Base-by-base conservation (phyloP, 2,797 vertebrate genomes). In the Megaceryle alcyon region DNA sequence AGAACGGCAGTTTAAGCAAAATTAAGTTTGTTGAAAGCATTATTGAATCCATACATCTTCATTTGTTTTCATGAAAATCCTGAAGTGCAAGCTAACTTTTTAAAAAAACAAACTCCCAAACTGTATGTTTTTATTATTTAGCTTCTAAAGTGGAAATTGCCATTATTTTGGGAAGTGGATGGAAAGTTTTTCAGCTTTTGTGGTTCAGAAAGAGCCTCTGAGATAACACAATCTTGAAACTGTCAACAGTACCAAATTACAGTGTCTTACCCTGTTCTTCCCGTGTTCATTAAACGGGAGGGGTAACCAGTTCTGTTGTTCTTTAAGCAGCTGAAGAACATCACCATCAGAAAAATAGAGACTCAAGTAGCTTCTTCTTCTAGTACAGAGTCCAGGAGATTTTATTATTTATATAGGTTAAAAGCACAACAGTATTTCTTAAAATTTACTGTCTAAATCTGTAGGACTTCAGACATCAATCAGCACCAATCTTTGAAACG, bases 11-110 rank as follows among this genome's bases (percentile, higher is more conserved):
- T 87, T 92, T 37, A 54, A 59, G 33, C 13, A 57, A 76, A 71
- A 54, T 29, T 8, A 39, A 39, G 43, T 43, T 63, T 65, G 14
- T 64, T 71, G 65, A 37, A 33, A 81, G 54, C 41, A 31, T 75
- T 56, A 86, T 75, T 8, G 35, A 68, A 57, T 64, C 28, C 0
- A 0, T 59, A n/a, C 1, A 2, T 79, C 71, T 72, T 86, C 7
- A 20, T 81, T 72, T 79, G 14, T 72, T 82, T 85, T 85, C 71
- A 14, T 60, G 89, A 66, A 73, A 69, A 63, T 60, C n/a, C 9
- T 39, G 64, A 7, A 53, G 23, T 44, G 44, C 20, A 63, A 70
- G 16, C 13, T 59, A 37, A 33, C 7, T 48, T 71, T 29, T 8
- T 15, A 18, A n/a, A 61, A 41, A 51, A 51, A 16, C 25, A 51